Conservation (phyloP, 1,140 invertebrate species). For the Drosophila miranda region DNA sequence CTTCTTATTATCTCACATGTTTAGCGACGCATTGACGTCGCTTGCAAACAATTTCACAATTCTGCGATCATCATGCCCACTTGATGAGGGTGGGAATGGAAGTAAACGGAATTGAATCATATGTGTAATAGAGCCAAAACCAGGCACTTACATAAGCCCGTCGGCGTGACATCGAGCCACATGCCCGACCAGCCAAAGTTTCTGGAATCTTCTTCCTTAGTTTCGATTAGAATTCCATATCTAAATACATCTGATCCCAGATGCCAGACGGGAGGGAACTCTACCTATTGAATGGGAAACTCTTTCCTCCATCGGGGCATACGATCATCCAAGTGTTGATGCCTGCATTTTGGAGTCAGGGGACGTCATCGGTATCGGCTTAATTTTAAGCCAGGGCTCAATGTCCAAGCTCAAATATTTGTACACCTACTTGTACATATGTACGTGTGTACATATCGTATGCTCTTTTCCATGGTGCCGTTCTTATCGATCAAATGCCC, state of each 20-base stretch:
- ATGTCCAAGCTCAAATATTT: neutral
- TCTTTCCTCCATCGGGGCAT: no score
- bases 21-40: neutral
- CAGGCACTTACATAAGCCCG: no score
- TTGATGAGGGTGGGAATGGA: neutral
- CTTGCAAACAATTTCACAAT: neutral
- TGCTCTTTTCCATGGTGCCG: neutral
- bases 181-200: neutral
- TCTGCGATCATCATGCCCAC: neutral
- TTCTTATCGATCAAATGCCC: slow-evolving; percentile 42
- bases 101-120: no score
- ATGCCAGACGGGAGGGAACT: neutral
- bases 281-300: no score
- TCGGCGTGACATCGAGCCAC: no score
- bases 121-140: no score
- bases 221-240: neutral
- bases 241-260: no score
- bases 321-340: no score
- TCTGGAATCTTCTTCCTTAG: slow-evolving; percentile 3
- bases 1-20: slow-evolving; percentile 15
- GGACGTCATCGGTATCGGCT: no score
- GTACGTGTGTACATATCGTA: neutral
- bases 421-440: neutral
- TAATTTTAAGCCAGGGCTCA: no score
- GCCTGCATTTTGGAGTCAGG: no score